Evolutionary conservation across 2,113 vertebrate genomes (phyloP).

Genomic region (Chloropsis cyanopogon): DNA sequence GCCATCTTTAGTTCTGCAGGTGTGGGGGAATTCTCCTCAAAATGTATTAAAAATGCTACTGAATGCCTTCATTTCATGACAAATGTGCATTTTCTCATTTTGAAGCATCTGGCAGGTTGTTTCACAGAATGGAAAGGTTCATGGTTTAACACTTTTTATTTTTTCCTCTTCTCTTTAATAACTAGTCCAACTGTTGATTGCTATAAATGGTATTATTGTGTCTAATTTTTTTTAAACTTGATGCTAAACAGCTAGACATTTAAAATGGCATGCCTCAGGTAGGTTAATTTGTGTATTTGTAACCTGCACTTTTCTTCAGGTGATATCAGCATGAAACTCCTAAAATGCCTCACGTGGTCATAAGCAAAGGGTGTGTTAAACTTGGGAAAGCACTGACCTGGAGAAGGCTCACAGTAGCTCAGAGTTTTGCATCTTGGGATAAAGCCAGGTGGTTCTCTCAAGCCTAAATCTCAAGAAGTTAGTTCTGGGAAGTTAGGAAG

Average conservation of each 20-base stretch:
- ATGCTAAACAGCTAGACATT: not conserved
- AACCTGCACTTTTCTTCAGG: conserved; percentile 3
- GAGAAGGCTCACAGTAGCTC: not conserved
- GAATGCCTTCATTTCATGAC: not conserved
- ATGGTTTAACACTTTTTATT: not conserved
- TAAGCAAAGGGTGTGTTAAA: not conserved
- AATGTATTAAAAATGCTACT: not conserved
- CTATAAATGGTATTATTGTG: not conserved
- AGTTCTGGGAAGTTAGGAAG: not conserved
- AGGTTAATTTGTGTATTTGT: not conserved
- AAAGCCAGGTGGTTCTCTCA: not conserved
- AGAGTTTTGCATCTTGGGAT: not conserved
- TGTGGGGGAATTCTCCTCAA: not conserved
- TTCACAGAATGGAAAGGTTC: not conserved
- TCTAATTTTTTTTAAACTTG: not conserved
- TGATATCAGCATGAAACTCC: not conserved
- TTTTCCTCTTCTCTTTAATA: not conserved
- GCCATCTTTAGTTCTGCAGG: not conserved
- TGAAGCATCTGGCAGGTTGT: not conserved
- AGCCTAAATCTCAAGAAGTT: not conserved
- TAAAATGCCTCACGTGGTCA: accelerated
- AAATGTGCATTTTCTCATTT: not conserved
- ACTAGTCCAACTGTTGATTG: not conserved
- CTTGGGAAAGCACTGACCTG: not conserved
- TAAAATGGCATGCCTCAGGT: not conserved